Evolutionary conservation across 1,140 invertebrate species (phyloP).

Genomic region (Drosophila willistoni): DNA sequence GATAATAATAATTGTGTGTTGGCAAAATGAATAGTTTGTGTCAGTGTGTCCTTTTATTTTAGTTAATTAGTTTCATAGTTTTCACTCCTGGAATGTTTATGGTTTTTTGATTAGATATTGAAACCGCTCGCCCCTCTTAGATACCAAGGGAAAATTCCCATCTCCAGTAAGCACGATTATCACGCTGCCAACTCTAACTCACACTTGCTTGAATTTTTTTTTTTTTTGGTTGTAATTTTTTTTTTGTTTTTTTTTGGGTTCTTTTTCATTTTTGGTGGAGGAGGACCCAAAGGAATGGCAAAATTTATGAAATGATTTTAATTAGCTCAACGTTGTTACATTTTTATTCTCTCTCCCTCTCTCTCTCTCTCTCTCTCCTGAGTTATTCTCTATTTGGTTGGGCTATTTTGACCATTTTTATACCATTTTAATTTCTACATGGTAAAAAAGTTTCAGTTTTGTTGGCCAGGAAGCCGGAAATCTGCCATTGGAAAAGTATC

Average conservation of each 20-base stretch:
- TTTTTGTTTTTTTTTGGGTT: neutral
- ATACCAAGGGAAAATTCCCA: no score
- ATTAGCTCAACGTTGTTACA: slow-evolving; percentile 55
- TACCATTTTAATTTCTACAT: slow-evolving; percentile 61
- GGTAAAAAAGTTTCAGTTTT: slow-evolving; percentile 40
- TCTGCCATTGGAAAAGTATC: slow-evolving; percentile 69
- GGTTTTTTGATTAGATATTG: no score
- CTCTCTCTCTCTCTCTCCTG: neutral
- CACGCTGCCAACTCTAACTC: slow-evolving; percentile 8
- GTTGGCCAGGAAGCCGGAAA: slow-evolving; percentile 52
- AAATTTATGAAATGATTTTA: slow-evolving; percentile 79
- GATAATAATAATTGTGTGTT: no score
- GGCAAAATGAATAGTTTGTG: no score
- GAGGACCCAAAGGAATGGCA: slow-evolving; percentile 63
- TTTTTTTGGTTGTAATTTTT: neutral
- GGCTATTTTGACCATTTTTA: slow-evolving; percentile 50
- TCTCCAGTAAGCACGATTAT: neutral
- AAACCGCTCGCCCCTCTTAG: no score
- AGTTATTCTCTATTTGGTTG: slow-evolving; percentile 1
- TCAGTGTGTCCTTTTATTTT: no score
- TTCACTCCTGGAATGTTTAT: no score
- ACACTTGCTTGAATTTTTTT: slow-evolving; percentile 14
- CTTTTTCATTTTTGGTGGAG: slow-evolving; percentile 24
- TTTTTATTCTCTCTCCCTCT: neutral
- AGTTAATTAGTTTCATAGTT: no score